Conservation (phyloP, 2,797 vertebrate genomes). For the Ceryle rudis region DNA sequence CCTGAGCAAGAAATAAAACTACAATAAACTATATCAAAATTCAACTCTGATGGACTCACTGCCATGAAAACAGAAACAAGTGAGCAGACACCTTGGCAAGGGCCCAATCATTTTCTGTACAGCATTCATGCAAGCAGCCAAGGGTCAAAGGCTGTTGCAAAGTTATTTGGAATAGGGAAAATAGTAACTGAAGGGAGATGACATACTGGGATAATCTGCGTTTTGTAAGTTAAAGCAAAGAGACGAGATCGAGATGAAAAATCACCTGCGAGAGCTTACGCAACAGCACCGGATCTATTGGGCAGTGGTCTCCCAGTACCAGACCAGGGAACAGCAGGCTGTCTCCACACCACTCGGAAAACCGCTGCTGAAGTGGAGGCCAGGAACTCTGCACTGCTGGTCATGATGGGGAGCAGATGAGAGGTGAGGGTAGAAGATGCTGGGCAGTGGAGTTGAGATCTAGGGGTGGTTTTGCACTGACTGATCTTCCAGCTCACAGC, state of each 20-base stretch:
- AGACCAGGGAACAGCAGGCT: not conserved
- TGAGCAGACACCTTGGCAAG: slow-evolving; percentile 21
- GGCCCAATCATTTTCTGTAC: not conserved
- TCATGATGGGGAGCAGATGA: not conserved
- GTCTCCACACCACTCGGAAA: not conserved
- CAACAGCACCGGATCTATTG: not conserved
- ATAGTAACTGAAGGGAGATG: not conserved
- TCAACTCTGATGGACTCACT: not conserved
- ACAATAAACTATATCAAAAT: slow-evolving; percentile 11
- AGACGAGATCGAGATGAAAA: not conserved
- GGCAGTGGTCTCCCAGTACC: not conserved
- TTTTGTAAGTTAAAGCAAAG: not conserved
- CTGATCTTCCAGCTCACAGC: not conserved
- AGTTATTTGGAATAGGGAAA: not conserved
- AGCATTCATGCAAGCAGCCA: not conserved
- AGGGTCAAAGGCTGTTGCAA: not conserved
- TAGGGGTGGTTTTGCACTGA: not conserved
- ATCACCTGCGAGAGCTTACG: not conserved
- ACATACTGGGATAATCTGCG: not conserved
- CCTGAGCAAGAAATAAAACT: slow-evolving; percentile 17
- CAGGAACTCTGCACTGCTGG: not conserved
- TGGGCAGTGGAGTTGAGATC: not conserved
- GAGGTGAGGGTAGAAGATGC: not conserved
- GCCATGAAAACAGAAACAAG: slow-evolving; percentile 5
- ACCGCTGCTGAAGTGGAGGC: not conserved